Evolutionary conservation across 2,113 vertebrate species (phyloP).

Genomic region (Pelobates fuscus): DNA sequence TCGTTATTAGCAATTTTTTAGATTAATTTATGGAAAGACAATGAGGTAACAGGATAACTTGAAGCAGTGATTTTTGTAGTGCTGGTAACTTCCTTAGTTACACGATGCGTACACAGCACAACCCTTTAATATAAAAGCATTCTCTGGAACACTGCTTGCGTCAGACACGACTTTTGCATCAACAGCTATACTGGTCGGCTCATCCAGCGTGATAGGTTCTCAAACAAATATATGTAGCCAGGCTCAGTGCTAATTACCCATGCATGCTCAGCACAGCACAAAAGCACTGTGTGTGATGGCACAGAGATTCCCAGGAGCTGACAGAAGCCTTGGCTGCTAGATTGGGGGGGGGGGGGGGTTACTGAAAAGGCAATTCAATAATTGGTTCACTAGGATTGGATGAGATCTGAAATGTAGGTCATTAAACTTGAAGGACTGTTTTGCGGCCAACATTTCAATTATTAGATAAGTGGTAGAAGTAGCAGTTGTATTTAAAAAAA

Average conservation of each 20-base stretch:
- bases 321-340: background rate
- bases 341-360: background rate
- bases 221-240: conserved; percentile 18
- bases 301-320: background rate
- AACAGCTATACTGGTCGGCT: too few species aligned
- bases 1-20: too few species aligned
- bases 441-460: too few species aligned
- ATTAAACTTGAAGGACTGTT: too few species aligned
- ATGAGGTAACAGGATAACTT: too few species aligned
- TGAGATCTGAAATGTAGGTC: too few species aligned
- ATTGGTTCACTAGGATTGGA: too few species aligned
- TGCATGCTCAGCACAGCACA: background rate
- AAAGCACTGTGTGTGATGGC: background rate
- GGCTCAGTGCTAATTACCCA: background rate
- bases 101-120: background rate
- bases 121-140: background rate
- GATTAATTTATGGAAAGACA: too few species aligned
- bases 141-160: conserved; percentile 11
- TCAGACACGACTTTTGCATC: background rate
- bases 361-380: background rate
- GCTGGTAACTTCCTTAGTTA: too few species aligned
- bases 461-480: too few species aligned
- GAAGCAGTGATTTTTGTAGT: too few species aligned
- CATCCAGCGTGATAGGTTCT: conserved; percentile 34
- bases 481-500: too few species aligned